Percentiles rank a stretch among this genome's conserved stretches.
Conservation (phyloP, 2,888 invertebrate species). For the Parnassius orleans region DNA sequence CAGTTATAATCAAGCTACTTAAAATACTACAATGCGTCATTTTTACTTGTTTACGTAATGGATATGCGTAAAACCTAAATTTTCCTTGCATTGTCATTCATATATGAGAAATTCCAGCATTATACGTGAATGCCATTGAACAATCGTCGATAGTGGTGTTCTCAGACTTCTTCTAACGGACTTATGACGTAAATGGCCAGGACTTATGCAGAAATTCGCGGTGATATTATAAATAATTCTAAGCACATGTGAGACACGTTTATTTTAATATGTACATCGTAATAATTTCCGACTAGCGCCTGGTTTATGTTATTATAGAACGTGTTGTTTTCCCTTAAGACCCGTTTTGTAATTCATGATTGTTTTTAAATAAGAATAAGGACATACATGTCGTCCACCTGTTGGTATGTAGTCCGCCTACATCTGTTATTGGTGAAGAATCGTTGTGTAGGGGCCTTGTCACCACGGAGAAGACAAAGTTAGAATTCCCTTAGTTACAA, state of each 20-base stretch:
- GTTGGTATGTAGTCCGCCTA: too few relatives aligned
- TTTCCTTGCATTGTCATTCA: constrained; percentile 11
- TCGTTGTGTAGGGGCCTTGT: too few relatives aligned
- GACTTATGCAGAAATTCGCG: not conserved
- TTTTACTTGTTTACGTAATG: constrained; percentile 8
- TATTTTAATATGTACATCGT: not conserved
- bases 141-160: not conserved
- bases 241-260: not conserved
- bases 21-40: constrained; percentile 20
- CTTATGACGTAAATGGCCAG: not conserved
- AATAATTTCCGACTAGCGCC: too few relatives aligned
- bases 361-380: too few relatives aligned
- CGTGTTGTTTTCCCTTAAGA: too few relatives aligned
- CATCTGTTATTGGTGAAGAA: too few relatives aligned
- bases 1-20: not conserved
- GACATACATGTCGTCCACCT: too few relatives aligned
- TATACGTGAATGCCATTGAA: not conserved
- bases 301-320: too few relatives aligned
- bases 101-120: constrained; percentile 13
- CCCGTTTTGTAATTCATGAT: too few relatives aligned
- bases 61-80: constrained; percentile 2
- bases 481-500: too few relatives aligned
- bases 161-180: not conserved
- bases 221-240: not conserved
- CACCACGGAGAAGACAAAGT: too few relatives aligned